Percentiles rank a stretch among this genome's conserved stretches.
phyloP scores from a whole-genome alignment of 2,888 invertebrate species.

The Mythimna pallens region DNA sequence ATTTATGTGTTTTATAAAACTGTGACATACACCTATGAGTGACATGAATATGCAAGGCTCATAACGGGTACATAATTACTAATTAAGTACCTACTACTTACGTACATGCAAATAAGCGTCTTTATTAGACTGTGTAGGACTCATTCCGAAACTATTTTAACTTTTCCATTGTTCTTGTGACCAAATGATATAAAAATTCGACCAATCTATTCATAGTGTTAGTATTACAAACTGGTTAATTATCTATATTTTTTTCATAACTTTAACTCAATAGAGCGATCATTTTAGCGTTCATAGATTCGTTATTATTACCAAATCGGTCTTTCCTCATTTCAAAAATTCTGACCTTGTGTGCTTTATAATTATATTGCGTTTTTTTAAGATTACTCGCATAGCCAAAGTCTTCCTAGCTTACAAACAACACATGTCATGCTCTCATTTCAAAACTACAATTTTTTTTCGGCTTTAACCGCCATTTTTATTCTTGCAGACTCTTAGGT shows the following conservation, averaged over 20 bases:
- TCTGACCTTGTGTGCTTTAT: background rate
- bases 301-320: too few relatives aligned
- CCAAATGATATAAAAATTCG: constrained; percentile 1
- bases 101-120: constrained; percentile 29
- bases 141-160: constrained; percentile 35
- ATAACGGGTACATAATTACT: constrained; percentile 4
- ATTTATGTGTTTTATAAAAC: background rate
- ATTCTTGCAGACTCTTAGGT: background rate
- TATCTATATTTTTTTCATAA: constrained; percentile 12
- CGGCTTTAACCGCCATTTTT: background rate
- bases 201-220: background rate
- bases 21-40: background rate
- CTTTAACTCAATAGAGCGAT: background rate
- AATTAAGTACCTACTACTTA: background rate
- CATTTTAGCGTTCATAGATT: background rate
- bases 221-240: constrained; percentile 26
- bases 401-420: background rate
- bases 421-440: background rate
- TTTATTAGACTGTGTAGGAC: constrained; percentile 21
- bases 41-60: constrained; percentile 5
- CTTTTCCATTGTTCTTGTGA: constrained; percentile 9
- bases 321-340: background rate
- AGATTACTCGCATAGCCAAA: background rate
- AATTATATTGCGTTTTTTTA: background rate
- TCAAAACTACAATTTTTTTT: background rate